A percentile compares a stretch with the other conserved stretches of the same genome.
These are phyloP conservation scores for Aeoliscus strigatus DNA, from an alignment of 2,797 vertebrate genomes.

Conservation along the genomic window DNA sequence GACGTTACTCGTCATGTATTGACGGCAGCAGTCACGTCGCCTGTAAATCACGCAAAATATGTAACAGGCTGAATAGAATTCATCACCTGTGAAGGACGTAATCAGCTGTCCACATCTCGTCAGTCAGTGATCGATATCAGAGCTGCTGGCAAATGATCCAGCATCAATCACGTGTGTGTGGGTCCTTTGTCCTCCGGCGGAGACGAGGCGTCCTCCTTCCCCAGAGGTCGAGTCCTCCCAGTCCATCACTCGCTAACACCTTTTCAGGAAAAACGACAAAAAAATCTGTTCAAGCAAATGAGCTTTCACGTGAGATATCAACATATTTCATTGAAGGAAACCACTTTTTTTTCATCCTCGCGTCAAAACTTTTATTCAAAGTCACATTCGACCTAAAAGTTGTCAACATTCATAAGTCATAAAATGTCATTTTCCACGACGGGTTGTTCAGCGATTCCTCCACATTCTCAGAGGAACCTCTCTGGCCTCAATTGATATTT, in stretches of 20 bases:
- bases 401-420: constrained; percentile 51
- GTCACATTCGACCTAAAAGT: constrained; percentile 49
- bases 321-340: too few species aligned
- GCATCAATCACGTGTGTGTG: constrained; percentile 65
- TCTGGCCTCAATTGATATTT: constrained; percentile 54
- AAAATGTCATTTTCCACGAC: constrained; percentile 45
- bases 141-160: too few species aligned
- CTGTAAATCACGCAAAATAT: too few species aligned
- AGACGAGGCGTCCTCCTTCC: constrained; percentile 9
- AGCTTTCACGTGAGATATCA: too few species aligned
- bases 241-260: constrained; percentile 60
- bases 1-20: too few species aligned
- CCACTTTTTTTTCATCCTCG: background rate
- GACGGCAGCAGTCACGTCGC: too few species aligned
- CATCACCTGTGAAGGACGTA: too few species aligned
- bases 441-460: constrained; percentile 53
- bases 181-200: constrained; percentile 43
- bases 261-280: too few species aligned
- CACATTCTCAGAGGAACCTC: constrained; percentile 39
- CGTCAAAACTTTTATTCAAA: constrained; percentile 42
- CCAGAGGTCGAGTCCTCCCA: constrained; percentile 45
- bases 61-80: too few species aligned
- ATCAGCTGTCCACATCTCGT: too few species aligned
- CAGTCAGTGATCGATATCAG: too few species aligned
- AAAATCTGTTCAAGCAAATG: too few species aligned